A percentile compares a stretch with the other conserved stretches of the same genome.
Evolutionary conservation across 2,888 invertebrate species (phyloP).

Genomic region (Synanthedon myopaeformis): DNA sequence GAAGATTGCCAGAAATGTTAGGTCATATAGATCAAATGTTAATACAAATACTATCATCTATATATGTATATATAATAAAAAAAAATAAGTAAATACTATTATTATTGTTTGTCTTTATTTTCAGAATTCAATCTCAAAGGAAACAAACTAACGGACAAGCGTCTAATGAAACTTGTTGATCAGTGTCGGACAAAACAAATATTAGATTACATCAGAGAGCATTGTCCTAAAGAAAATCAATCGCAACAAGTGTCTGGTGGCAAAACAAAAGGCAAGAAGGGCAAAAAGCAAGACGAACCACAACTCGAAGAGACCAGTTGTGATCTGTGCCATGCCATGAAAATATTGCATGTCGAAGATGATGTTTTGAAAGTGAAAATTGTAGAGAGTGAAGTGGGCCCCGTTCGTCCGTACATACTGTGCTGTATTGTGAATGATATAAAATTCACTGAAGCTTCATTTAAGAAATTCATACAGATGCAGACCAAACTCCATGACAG

Average conservation of each 20-base stretch:
- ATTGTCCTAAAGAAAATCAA: constrained; percentile 62
- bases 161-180: constrained; percentile 79
- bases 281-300: constrained; percentile 47
- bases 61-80: too few species aligned
- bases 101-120: constrained; percentile 14
- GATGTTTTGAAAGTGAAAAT: constrained; percentile 61
- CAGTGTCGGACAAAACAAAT: constrained; percentile 82
- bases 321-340: constrained; percentile 48
- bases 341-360: constrained; percentile 62
- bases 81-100: too few species aligned
- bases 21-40: too few species aligned
- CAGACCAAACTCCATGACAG: constrained; percentile 83
- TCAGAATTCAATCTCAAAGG: constrained; percentile 79
- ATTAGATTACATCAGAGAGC: constrained; percentile 79
- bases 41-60: too few species aligned
- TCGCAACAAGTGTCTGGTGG: constrained; percentile 20
- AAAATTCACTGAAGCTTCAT: constrained; percentile 71
- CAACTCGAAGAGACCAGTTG: constrained; percentile 27
- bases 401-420: constrained; percentile 77
- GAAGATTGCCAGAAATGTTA: too few species aligned
- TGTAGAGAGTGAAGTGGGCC: constrained; percentile 66
- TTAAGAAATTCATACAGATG: constrained; percentile 82
- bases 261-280: constrained; percentile 46
- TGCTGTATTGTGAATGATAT: constrained; percentile 78
- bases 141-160: constrained; percentile 79